A percentile compares a stretch with the other conserved stretches of the same genome.
Evolutionary conservation across 2,113 vertebrate species (phyloP).

Genomic region (Muscicapa adusta): DNA sequence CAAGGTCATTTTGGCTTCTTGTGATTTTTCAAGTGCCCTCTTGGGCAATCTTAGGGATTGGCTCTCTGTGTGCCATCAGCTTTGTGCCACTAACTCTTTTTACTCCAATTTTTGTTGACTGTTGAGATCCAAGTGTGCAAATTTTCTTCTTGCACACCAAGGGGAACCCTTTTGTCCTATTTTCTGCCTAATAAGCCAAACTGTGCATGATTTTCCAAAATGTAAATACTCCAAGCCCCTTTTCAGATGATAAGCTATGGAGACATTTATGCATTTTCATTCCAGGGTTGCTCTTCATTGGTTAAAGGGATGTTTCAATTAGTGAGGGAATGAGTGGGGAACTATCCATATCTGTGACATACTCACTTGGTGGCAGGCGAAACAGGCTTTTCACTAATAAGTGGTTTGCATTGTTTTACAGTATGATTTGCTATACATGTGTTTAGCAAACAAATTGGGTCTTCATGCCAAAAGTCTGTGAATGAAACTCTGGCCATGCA

Average conservation of each 20-base stretch:
- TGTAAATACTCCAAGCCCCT: neutral
- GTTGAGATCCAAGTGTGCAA: neutral
- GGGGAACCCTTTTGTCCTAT: neutral
- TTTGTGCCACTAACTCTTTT: neutral
- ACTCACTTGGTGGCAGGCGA: constrained; percentile 39
- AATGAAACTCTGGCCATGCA: constrained; percentile 4
- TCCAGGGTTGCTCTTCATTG: neutral
- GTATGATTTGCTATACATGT: neutral
- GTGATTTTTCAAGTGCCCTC: neutral
- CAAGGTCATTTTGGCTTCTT: neutral
- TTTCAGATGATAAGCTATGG: neutral
- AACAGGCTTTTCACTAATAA: constrained; percentile 14
- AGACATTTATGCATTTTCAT: neutral
- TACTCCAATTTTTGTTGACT: neutral
- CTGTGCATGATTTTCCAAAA: neutral
- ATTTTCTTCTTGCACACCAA: neutral
- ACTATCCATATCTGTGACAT: neutral
- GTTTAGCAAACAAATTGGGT: constrained; percentile 21
- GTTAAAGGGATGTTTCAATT: neutral
- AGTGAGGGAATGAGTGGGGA: neutral
- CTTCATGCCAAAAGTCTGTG: constrained; percentile 28
- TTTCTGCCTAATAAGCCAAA: neutral
- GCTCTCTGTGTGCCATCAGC: neutral
- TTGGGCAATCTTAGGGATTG: neutral
- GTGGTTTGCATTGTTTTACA: constrained; percentile 25